Conservation (phyloP, 2,888 invertebrate genomes). For the Nycteola revayana region DNA sequence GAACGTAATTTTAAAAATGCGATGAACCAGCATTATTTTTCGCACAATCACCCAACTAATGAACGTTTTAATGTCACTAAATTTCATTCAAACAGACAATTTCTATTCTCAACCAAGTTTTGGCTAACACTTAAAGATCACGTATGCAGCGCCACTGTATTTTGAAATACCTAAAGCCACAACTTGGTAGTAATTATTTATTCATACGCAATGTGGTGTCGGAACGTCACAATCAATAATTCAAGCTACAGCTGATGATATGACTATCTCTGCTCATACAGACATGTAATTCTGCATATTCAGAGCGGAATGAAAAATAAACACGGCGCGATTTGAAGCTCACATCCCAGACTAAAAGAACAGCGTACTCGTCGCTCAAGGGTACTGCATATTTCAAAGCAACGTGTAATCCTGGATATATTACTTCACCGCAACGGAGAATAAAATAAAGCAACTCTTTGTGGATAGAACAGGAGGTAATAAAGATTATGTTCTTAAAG, state of each 20-base stretch:
- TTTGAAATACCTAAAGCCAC: slow-evolving; percentile 35
- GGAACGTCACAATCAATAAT: slow-evolving; percentile 41
- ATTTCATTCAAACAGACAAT: slow-evolving; percentile 18
- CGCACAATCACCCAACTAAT: slow-evolving; percentile 46
- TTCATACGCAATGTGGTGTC: slow-evolving; percentile 35
- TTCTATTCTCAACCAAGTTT: neutral
- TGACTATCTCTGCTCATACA: slow-evolving; percentile 6
- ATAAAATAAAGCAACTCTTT: slow-evolving; percentile 58
- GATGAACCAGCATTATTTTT: slow-evolving; percentile 39
- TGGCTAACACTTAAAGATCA: neutral
- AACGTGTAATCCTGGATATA: slow-evolving; percentile 48
- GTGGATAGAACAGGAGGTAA: slow-evolving; percentile 50
- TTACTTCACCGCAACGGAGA: slow-evolving; percentile 43
- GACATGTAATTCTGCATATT: slow-evolving; percentile 29
- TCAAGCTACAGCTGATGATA: slow-evolving; percentile 37
- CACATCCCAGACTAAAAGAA: slow-evolving; percentile 33
- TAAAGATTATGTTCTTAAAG: slow-evolving; percentile 69
- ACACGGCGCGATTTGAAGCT: slow-evolving; percentile 34
- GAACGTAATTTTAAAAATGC: slow-evolving; percentile 51
- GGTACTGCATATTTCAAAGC: slow-evolving; percentile 50
- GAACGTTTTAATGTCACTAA: slow-evolving; percentile 40
- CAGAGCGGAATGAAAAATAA: slow-evolving; percentile 26
- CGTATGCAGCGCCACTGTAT: slow-evolving; percentile 16
- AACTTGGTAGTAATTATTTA: slow-evolving; percentile 35
- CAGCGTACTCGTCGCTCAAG: slow-evolving; percentile 43